Evolutionary conservation across 2,888 invertebrate genomes (phyloP), one percentile per base, ranked within the genome.

Genomic region (Heliconius ethilla): DNA sequence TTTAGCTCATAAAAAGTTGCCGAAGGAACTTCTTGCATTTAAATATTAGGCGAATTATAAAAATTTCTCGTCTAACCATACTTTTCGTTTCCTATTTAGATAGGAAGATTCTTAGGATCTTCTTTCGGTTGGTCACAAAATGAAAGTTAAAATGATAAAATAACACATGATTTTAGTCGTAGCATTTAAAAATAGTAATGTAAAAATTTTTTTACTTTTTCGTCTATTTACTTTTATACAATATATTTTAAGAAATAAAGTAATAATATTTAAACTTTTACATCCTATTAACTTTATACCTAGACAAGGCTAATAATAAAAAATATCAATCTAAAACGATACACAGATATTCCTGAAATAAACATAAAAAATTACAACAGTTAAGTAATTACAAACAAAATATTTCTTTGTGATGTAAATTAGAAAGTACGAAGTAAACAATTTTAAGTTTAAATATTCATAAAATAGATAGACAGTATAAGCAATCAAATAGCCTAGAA

Each of bases 401-500:
- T 69, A 45, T 70, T 70, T 55, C 70, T 70, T 70, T 51, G 51
- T 70, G 29, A 40, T 70, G 70, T 27, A 70, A 29, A 59, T 75
- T 40, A 45, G 22, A 63, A 37, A 51, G 51, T 76, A 70, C 29
- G 25, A 69, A 73, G 55, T 67, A 73, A 77, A 69, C 77, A 79
- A 62, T 79, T 77, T 67, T 45, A 79, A 45, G 62, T 76, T 78
- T 81, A 78, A 81, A 80, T 80, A 81, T 81, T 80, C 78, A 81
- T 81, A 78, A 78, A 78, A 77, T 70, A 75, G 80, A 80, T 78
- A 81, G 76, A 80, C 77, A 81, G 78, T 76, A 75, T 80, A 81
- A 81, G 80, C 80, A 80, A 81, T 81, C 79, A 80, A 81, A 82
- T 80, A 78, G 79, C 76, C 78, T 80, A 81, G 69, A 81, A 87